Evolutionary conservation across 2,888 invertebrate species (phyloP), one percentile per base, ranked within the genome.

Genomic region (Zonitis immaculata): DNA sequence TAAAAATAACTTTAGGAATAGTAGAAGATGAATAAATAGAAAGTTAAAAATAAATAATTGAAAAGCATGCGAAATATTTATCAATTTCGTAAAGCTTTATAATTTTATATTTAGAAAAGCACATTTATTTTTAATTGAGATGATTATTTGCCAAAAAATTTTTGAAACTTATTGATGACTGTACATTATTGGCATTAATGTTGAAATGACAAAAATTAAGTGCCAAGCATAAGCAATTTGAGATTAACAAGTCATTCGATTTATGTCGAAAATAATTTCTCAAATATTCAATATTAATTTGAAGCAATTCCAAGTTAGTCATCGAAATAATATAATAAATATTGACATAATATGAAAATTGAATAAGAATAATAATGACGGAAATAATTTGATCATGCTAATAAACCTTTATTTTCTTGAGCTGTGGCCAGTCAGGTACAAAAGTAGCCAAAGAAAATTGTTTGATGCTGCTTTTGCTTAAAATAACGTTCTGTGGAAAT

Each of bases 151-250:
- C 20, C 39, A 39, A 39, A 39, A 39, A 20, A 4, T 18, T 3
- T 39, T n/a, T n/a, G n/a, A n/a, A 20, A 18, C n/a, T 39, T 39
- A 39, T 39, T n/a, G 39, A 39, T 39, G 39, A 39, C 39, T 39
- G 9, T n/a, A 39, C 8, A 20, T n/a, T 20, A 39, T 39, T 39
- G 39, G 39, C 39, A 39, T 11, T 39, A 39, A 11, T 20, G 4
- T 20, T 6, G 46, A 54, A 47, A 54, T 28, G 14, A 35, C n/a
- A 39, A 51, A 50, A 53, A 50, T 45, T 47, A 16, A 16, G 56
- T 62, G 60, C 84, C 82, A 84, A 85, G 84, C 84, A 85, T 84
- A 77, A 78, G 78, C 80, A 81, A 83, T 75, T 80, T 80, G 78
- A 80, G 77, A 77, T 81, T 80, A 77, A 81, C 8, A 39, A 39